phyloP scores from a whole-genome alignment of 2,888 invertebrate species.

The Hololepta plana region DNA sequence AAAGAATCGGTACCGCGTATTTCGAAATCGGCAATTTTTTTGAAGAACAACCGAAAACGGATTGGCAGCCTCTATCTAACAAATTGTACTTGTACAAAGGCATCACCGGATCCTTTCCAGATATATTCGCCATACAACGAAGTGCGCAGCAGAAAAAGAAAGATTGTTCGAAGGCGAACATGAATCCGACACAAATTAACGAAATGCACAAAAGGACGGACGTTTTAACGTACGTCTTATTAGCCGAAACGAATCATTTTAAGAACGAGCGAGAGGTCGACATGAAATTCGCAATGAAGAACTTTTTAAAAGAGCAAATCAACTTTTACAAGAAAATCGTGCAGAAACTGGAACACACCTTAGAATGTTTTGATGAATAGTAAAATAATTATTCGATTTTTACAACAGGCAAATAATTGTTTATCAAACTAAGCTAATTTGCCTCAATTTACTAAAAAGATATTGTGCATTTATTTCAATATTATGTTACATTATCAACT shows the following conservation, averaged over 20 bases:
- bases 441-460: no score
- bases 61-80: constrained; percentile 83
- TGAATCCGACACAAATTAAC: constrained; percentile 62
- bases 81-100: constrained; percentile 90
- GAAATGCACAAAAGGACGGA: constrained; percentile 74
- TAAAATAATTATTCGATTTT: no score
- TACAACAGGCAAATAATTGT: no score
- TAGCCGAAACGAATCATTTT: constrained; percentile 91
- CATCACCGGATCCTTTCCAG: constrained; percentile 77
- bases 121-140: constrained; percentile 76
- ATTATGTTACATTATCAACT: no score
- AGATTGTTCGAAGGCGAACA: constrained; percentile 73
- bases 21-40: constrained; percentile 77
- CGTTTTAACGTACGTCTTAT: constrained; percentile 77
- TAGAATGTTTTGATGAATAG: constrained; percentile 31
- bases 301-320: constrained; percentile 76
- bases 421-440: no score
- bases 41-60: constrained; percentile 77
- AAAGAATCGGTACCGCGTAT: constrained; percentile 75
- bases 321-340: constrained; percentile 79
- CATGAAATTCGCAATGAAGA: constrained; percentile 69
- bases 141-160: constrained; percentile 75
- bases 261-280: constrained; percentile 73
- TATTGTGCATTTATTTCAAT: no score
- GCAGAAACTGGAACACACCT: constrained; percentile 47